phyloP scores from a whole-genome alignment of 2,888 invertebrate species.

The Bedellia somnulentella region DNA sequence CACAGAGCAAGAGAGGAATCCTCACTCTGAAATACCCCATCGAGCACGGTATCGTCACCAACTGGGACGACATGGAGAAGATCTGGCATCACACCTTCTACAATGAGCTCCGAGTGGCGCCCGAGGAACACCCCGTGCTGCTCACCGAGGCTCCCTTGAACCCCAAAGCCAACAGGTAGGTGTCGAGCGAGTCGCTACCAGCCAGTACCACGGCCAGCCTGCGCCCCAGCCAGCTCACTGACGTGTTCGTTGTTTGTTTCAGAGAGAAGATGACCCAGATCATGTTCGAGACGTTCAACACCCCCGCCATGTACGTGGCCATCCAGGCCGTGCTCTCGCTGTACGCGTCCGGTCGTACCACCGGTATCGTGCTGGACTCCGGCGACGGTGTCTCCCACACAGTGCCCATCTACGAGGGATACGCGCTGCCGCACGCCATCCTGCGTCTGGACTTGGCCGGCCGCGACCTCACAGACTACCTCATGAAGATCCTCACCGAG shows the following conservation, averaged over 20 bases:
- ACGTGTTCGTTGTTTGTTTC: constrained; percentile 18
- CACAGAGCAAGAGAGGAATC: constrained; percentile 95
- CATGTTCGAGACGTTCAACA: constrained; percentile 93
- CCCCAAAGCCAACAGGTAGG: constrained; percentile 77
- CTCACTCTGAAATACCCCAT: constrained; percentile 94
- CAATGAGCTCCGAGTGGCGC: constrained; percentile 94
- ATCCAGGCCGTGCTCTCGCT: constrained; percentile 91
- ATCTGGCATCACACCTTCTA: constrained; percentile 99
- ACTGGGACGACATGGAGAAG: constrained; percentile 99
- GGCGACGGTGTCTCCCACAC: constrained; percentile 96
- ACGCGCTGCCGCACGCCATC: constrained; percentile 90
- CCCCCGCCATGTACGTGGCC: constrained; percentile 93
- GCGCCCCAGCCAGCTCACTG: constrained; percentile 7
- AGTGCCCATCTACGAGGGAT: constrained; percentile 94
- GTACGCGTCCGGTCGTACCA: constrained; percentile 95
- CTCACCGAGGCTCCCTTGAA: constrained; percentile 87
- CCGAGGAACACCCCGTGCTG: constrained; percentile 88
- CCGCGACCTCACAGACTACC: constrained; percentile 89
- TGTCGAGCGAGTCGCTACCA: constrained; percentile 4
- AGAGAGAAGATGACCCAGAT: constrained; percentile 91
- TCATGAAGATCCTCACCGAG: constrained; percentile 92
- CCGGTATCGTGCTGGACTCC: constrained; percentile 93
- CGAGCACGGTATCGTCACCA: constrained; percentile 96
- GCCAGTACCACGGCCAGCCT: constrained; percentile 3
- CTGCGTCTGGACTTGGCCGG: constrained; percentile 91